These are phyloP conservation scores for Panulirus ornatus DNA, from an alignment of 1,140 invertebrate species.

Conservation along the genomic window DNA sequence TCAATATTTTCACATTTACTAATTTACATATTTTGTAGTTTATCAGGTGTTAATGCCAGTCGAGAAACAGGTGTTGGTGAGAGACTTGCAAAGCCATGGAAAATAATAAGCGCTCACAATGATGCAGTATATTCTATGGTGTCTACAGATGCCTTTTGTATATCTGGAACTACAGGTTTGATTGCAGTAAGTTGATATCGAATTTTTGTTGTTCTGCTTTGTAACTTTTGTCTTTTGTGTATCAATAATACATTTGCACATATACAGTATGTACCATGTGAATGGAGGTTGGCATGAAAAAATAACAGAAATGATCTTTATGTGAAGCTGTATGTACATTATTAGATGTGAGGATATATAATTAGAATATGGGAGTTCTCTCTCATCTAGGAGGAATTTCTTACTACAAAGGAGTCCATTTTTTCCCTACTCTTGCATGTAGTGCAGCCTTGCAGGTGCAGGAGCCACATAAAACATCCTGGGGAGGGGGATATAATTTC, in stretches of 20 bases:
- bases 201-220: not conserved
- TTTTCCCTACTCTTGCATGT: no score
- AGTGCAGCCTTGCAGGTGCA: no score
- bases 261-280: no score
- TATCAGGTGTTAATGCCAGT: conserved; percentile 30
- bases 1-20: not conserved
- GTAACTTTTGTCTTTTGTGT: not conserved
- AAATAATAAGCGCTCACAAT: conserved; percentile 46
- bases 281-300: no score
- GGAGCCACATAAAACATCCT: no score
- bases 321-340: no score
- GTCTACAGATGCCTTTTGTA: conserved; percentile 49
- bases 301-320: no score
- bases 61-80: conserved; percentile 51
- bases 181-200: conserved; percentile 26
- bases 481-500: no score
- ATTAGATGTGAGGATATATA: no score
- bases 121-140: conserved; percentile 61
- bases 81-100: conserved; percentile 29
- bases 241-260: no score
- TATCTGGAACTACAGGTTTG: conserved; percentile 47
- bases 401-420: not conserved
- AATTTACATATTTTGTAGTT: not conserved
- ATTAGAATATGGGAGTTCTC: no score
- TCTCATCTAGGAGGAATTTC: no score